Evolutionary conservation across 1,140 invertebrate species (phyloP).

Genomic region (Lithobius niger): DNA sequence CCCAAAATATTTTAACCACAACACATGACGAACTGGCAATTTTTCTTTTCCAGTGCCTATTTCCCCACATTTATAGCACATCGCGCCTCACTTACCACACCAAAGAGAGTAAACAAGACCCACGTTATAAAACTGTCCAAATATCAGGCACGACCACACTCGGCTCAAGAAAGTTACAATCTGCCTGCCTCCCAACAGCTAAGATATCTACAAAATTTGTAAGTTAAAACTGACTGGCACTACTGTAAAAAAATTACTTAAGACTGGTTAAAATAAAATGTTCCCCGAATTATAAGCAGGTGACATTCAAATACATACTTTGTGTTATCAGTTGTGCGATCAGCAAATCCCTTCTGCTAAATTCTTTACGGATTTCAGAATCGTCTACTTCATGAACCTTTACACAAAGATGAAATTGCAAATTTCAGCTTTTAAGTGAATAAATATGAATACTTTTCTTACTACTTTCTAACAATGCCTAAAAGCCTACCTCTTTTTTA

Average conservation of each 20-base stretch:
- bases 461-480: no score
- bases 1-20: neutral
- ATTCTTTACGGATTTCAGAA: slow-evolving; percentile 48
- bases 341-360: slow-evolving; percentile 61
- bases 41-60: neutral
- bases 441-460: no score
- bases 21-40: neutral
- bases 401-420: slow-evolving; percentile 2
- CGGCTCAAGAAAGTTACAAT: neutral
- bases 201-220: slow-evolving; percentile 9
- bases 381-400: slow-evolving; percentile 12
- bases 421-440: no score
- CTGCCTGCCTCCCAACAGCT: slow-evolving; percentile 15
- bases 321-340: slow-evolving; percentile 76
- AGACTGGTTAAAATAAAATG: neutral
- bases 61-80: neutral
- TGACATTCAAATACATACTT: slow-evolving; percentile 41
- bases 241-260: neutral
- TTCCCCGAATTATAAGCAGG: slow-evolving; percentile 3
- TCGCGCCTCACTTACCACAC: neutral
- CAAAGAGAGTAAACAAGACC: no score
- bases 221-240: neutral
- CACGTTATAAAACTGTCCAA: neutral
- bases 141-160: neutral
- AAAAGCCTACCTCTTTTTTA: no score